Evolutionary conservation across 2,888 invertebrate genomes (phyloP).

Genomic region (Sialis lutaria): DNA sequence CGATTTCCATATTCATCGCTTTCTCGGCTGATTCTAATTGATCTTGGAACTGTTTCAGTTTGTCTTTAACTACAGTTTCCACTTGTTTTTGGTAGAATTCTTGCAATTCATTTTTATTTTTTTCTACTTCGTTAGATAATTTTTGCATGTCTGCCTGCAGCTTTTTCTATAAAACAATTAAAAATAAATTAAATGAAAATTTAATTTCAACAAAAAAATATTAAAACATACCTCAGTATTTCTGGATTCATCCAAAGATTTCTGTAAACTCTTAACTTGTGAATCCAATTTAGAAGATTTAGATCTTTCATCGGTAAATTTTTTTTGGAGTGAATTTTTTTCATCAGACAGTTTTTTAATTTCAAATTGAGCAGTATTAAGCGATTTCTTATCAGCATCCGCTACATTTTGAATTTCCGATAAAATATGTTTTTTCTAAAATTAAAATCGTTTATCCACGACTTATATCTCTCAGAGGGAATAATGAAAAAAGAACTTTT

Average conservation of each 20-base stretch:
- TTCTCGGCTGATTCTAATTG: conserved; percentile 55
- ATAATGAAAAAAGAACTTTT: no score
- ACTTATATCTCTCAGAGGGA: no score
- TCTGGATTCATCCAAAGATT: conserved; percentile 19
- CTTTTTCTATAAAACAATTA: conserved; percentile 20
- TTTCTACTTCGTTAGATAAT: conserved; percentile 35
- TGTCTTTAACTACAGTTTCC: conserved; percentile 56
- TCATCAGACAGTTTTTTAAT: conserved; percentile 18
- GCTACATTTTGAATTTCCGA: conserved; percentile 20
- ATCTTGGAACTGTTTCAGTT: conserved; percentile 57
- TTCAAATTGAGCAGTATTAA: conserved; percentile 28
- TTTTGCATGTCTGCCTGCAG: conserved; percentile 23
- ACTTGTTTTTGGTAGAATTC: conserved; percentile 66
- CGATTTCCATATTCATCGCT: conserved; percentile 41
- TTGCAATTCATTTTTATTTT: conserved; percentile 48
- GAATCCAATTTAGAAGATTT: conserved; percentile 16
- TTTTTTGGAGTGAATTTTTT: conserved; percentile 12
- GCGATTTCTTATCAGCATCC: conserved; percentile 28
- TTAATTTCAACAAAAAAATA: no score
- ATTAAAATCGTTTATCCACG: conserved; percentile 5
- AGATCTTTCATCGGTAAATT: conserved; percentile 14
- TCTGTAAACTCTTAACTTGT: conserved; percentile 19
- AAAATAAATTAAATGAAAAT: not conserved
- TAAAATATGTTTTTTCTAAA: conserved; percentile 19
- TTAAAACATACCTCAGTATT: conserved; percentile 18